Percentiles rank a stretch among this genome's conserved stretches.
Evolutionary conservation across 2,113 vertebrate genomes (phyloP).

Genomic region (Macquaria australasica): DNA sequence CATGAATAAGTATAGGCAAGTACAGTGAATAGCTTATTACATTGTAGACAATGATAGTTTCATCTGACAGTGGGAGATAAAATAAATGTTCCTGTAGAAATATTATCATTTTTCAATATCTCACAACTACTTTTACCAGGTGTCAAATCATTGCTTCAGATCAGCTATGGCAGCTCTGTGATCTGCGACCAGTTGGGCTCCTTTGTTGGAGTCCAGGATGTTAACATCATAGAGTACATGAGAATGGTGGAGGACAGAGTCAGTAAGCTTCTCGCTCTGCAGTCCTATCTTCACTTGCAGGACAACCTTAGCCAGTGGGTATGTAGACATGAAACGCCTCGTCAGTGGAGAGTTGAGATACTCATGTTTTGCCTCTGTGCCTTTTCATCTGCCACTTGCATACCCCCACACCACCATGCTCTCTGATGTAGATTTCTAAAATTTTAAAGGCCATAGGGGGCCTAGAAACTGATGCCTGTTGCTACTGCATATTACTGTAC

Average conservation of each 20-base stretch:
- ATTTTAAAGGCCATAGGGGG: not conserved
- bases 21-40: not conserved
- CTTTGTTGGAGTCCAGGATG: constrained; percentile 68
- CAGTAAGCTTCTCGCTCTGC: constrained; percentile 77
- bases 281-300: constrained; percentile 68
- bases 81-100: not conserved
- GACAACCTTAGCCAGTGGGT: constrained; percentile 52
- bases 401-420: not conserved
- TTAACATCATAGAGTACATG: constrained; percentile 77
- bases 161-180: not conserved
- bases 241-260: constrained; percentile 80
- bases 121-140: constrained; percentile 11
- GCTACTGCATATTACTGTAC: no score
- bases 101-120: not conserved
- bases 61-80: not conserved
- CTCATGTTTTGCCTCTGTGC: not conserved
- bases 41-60: not conserved
- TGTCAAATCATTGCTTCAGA: constrained; percentile 4
- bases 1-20: not conserved
- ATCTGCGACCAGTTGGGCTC: constrained; percentile 52
- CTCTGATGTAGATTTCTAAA: not conserved
- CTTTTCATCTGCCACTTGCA: not conserved
- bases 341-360: not conserved
- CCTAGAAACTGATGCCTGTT: not conserved
- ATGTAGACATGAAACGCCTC: not conserved